Evolutionary conservation across 92 coral and sea anemone genomes (phyloP).

Genomic region (Porites divaricata): DNA sequence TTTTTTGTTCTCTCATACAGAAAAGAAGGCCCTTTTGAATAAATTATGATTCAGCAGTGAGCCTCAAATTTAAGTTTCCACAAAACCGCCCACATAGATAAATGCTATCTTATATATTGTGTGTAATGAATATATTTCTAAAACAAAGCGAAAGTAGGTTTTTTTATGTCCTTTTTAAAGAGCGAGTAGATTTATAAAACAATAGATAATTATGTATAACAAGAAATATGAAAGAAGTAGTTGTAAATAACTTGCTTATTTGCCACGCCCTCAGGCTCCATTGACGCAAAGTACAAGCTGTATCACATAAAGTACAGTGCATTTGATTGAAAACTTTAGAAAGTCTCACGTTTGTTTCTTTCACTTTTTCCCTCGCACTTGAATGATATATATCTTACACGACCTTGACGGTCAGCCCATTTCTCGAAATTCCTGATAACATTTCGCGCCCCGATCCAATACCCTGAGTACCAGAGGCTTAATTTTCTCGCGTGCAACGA

Average conservation of each 20-base stretch:
- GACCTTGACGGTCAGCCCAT: no score
- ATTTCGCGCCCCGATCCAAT: no score
- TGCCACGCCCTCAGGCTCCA: background rate
- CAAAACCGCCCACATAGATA: background rate
- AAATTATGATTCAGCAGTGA: background rate
- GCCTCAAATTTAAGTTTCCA: background rate
- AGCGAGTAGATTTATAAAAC: constrained; percentile 48
- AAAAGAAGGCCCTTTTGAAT: background rate
- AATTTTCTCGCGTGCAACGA: no score
- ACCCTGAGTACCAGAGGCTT: no score
- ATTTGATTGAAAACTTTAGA: background rate
- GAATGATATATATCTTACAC: background rate
- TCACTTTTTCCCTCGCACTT: background rate
- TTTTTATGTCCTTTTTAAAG: constrained; percentile 25
- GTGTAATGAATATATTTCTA: constrained; percentile 38
- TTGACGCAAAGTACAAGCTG: background rate
- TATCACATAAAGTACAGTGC: background rate
- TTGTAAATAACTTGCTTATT: constrained; percentile 21
- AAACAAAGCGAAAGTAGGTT: constrained; percentile 22
- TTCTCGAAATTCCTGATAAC: no score
- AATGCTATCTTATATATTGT: constrained; percentile 3
- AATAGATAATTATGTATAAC: constrained; percentile 11
- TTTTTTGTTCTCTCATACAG: no score
- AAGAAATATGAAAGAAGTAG: background rate
- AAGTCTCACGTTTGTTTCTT: background rate